Base-by-base conservation (phyloP, 2,113 vertebrate genomes). In the Corythornis vintsioides region DNA sequence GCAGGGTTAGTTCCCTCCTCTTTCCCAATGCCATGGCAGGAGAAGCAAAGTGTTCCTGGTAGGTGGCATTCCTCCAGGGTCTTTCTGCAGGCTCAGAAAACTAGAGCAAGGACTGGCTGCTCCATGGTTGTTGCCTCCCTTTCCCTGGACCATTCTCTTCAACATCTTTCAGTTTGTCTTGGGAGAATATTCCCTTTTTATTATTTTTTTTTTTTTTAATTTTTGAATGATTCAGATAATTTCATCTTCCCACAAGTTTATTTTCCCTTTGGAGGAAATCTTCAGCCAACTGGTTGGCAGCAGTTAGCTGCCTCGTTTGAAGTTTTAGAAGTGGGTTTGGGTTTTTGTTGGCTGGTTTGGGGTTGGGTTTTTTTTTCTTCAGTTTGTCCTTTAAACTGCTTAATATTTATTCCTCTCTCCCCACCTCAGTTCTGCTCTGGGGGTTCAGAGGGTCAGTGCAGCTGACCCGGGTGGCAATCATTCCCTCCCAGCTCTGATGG, bases 231-330 rank as follows among this genome's bases (percentile, higher is more conserved):
- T 85, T 86, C 53, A 72, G 66, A 91, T 94, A 72, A 40, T 91
- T 90, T 94, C 85, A 84, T 85, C 73, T 89, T 88, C 85, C 73
- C 29, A 47, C 18, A 5, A 84, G 74, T 95, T 93, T 92, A 95
- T 95, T 96, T 97, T 96, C 86, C 90, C 89, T 95, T 96, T 95
- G 95, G 93, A 95, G 96, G 96, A 97, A 96, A 95, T 83, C 56
- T 3, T 90, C 89, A 89, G 57, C 83, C 1, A 15, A 74, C 93
- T 78, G 60, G 74, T 89, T 93, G 94, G 93, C 95, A 94, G 95
- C 92, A 89, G 65, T 91, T 89, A 65, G 92, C 92, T 95, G 94
- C 87, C 86, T 63, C 65, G 65, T 83, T 92, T 87, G 86, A 88
- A 24, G 45, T 92, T 94, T 94, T 80, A 83, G 74, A 86, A 91